Evolutionary conservation across 2,888 invertebrate species (phyloP), one percentile per base, ranked within the genome.

Genomic region (Coremacera marginata): DNA sequence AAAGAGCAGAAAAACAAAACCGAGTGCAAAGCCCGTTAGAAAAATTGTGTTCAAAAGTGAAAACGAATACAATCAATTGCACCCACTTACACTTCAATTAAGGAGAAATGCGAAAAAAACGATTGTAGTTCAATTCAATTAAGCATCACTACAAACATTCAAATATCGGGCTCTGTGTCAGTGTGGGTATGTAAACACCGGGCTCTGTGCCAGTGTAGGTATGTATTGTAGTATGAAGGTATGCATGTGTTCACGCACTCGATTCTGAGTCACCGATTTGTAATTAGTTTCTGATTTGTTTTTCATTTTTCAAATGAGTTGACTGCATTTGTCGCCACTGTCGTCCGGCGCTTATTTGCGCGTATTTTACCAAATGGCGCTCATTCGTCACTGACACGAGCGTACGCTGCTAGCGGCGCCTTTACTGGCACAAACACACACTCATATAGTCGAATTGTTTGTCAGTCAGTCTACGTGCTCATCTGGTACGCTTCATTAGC

Each of bases 281-380:
- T 68, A 68, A 68, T 68, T 68, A 68, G 68, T 68, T 68, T 49
- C 25, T 49, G 68, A 68, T 68, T 68, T 68, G 68, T 68, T 68
- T 68, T 68, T 51, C 68, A 44, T 49, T 65, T 57, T 65, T 65
- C 34, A 37, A 65, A 65, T 65, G n/a, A 65, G n/a, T n/a, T 65
- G 5, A 8, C 14, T 25, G 14, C 63, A 34, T 22, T 57, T 57
- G 7, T 57, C 57, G 19, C 57, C 11, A 22, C 57, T 16, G 19
- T 19, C 14, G 34, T n/a, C 22, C 63, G 37, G 65, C 31, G 8
- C 27, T 19, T 19, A 37, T 31, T 34, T 19, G 65, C 37, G 65
- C 16, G 65, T 31, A 19, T 31, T 34, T 34, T 19, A 37, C 31
- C 5, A 37, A 31, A 37, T 65, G 63, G 63, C 63, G 34, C 34